Conservation (phyloP, 2,888 invertebrate species). For the Chloromyia formosa region DNA sequence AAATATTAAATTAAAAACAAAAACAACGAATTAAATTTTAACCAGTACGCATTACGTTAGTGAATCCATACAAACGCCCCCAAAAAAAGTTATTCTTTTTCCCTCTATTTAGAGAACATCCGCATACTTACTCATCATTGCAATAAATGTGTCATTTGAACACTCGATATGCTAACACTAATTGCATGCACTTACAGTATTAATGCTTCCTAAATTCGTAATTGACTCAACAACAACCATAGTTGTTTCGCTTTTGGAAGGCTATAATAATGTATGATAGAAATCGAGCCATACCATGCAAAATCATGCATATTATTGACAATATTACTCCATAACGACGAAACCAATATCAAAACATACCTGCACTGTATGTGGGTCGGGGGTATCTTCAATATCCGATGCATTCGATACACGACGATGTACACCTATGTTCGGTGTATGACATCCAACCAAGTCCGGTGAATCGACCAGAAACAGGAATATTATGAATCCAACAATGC, state of each 20-base stretch:
- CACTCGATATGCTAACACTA: constrained; percentile 12
- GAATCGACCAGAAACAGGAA: constrained; percentile 88
- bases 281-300: constrained; percentile 39
- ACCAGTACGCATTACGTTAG: neutral
- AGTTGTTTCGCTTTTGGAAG: constrained; percentile 44
- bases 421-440: constrained; percentile 45
- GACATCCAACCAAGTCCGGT: constrained; percentile 76
- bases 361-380: constrained; percentile 64
- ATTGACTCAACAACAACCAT: constrained; percentile 44
- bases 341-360: constrained; percentile 59
- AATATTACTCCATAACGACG: neutral
- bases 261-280: constrained; percentile 24
- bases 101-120: neutral
- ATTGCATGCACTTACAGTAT: constrained; percentile 57
- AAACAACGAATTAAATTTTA: too few species aligned
- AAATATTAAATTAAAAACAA: too few species aligned
- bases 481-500: constrained; percentile 73
- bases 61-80: neutral
- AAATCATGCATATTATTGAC: constrained; percentile 40
- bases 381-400: constrained; percentile 67
- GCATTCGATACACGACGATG: constrained; percentile 53
- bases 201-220: constrained; percentile 52
- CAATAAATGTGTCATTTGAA: neutral
- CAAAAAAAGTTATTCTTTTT: neutral
- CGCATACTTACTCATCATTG: constrained; percentile 13